Evolutionary conservation across 1,140 invertebrate genomes (phyloP).

Genomic region (Caenorhabditis brenneri): DNA sequence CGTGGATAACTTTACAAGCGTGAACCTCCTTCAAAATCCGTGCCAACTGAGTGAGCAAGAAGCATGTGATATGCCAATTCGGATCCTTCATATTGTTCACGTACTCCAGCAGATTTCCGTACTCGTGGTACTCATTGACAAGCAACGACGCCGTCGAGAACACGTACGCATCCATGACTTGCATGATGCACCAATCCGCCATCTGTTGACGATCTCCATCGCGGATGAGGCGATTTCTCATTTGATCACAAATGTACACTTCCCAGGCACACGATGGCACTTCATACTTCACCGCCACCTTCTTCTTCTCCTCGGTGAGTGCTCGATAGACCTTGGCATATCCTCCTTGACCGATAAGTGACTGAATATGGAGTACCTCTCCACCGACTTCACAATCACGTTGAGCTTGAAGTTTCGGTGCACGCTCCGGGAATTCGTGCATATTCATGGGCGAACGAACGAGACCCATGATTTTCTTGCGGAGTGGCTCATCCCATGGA

Average conservation of each 20-base stretch:
- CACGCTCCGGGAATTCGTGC: slow-evolving; percentile 34
- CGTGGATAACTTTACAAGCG: slow-evolving; percentile 46
- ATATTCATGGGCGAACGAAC: not conserved
- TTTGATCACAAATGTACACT: slow-evolving; percentile 55
- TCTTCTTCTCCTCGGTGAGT: slow-evolving; percentile 7
- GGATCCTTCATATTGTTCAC: slow-evolving; percentile 22
- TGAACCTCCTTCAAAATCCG: slow-evolving; percentile 49
- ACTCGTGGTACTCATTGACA: slow-evolving; percentile 53
- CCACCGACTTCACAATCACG: slow-evolving; percentile 15
- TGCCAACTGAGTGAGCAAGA: slow-evolving; percentile 50
- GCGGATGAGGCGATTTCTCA: not conserved
- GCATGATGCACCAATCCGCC: slow-evolving; percentile 40
- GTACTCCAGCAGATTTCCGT: slow-evolving; percentile 47
- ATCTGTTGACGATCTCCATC: not conserved
- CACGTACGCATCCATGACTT: slow-evolving; percentile 52
- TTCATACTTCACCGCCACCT: slow-evolving; percentile 50
- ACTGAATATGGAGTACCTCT: not conserved
- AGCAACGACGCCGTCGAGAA: slow-evolving; percentile 50
- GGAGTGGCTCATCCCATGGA: slow-evolving; percentile 44
- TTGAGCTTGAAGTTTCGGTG: not conserved
- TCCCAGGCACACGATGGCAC: slow-evolving; percentile 56
- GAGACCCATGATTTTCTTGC: not conserved
- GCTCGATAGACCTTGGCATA: slow-evolving; percentile 44
- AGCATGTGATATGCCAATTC: slow-evolving; percentile 45
- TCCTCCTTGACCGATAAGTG: slow-evolving; percentile 43